Evolutionary conservation across 2,888 invertebrate genomes (phyloP), one percentile per base, ranked within the genome.

Genomic region (Drosophila anomalipes): DNA sequence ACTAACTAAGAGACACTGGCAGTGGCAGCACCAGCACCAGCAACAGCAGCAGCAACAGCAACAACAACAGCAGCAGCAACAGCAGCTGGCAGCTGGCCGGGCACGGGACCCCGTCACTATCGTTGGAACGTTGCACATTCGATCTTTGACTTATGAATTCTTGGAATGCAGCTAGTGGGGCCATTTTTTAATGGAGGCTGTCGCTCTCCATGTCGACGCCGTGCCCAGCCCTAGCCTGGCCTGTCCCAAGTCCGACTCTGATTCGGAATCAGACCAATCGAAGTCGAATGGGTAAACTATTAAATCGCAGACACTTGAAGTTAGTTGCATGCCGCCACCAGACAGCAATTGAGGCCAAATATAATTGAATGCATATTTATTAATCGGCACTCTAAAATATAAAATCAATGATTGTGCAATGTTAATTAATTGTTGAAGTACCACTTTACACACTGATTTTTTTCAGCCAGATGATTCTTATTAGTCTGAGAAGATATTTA

Each of bases 91-190:
- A 49, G 44, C 67, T 26, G 33, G 41, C 28, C 53, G n/a, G 12
- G 44, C 57, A 39, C 26, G 58, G 30, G 58, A 58, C 58, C 28
- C 30, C 41, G 62, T 62, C 83, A 84, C 77, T 83, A 85, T 83
- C 84, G 76, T 81, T 80, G 81, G 63, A 73, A 75, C 71, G 72
- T 73, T 64, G 75, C 79, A 81, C 70, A 88, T 85, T 86, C 86
- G 86, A 88, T 87, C 86, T 88, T 88, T 88, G 86, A 87, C 86
- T 88, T 88, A 79, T 88, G 82, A 85, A 85, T 88, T 87, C 88
- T 88, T 83, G 86, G 86, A 87, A 87, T 87, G 88, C 86, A 86
- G 86, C 85, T 78, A 86, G 87, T 82, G 87, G 82, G 71, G 78
- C 85, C 83, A 83, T 75, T 77, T 86, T 82, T 87, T 82, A 87